Conservation (phyloP, 2,888 invertebrate genomes). For the Lycaena phlaeas region DNA sequence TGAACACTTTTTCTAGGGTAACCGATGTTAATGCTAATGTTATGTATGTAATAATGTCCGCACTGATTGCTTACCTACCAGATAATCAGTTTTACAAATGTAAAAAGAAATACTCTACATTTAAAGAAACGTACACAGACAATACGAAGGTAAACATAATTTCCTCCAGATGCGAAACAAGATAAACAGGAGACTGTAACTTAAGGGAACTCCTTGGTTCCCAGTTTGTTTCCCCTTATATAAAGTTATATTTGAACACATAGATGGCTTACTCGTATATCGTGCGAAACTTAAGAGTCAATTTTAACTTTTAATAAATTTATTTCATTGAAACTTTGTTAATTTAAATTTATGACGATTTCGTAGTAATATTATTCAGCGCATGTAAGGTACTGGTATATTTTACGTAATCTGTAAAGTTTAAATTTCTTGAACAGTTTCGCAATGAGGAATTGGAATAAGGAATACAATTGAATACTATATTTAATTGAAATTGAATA, state of each 20-base stretch:
- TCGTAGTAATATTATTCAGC: constrained; percentile 9
- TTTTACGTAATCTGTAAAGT: not conserved
- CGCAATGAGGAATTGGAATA: too few relatives aligned
- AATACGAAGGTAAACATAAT: constrained; percentile 13
- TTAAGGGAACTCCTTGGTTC: constrained; percentile 14
- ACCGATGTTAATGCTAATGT: too few relatives aligned
- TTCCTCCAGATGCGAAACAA: constrained; percentile 16
- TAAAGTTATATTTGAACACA: constrained; percentile 14
- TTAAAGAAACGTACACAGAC: too few relatives aligned
- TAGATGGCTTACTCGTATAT: constrained; percentile 9
- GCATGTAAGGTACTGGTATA: not conserved
- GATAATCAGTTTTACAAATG: too few relatives aligned
- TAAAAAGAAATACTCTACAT: too few relatives aligned
- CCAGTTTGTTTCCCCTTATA: constrained; percentile 15
- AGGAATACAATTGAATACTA: too few relatives aligned
- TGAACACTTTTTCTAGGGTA: too few relatives aligned
- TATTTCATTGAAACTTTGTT: constrained; percentile 9
- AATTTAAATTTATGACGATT: constrained; percentile 8
- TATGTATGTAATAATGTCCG: too few relatives aligned
- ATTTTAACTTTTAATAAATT: constrained; percentile 10
- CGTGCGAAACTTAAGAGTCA: constrained; percentile 13
- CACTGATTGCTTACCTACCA: too few relatives aligned
- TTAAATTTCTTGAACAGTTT: too few relatives aligned
- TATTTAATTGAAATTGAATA: too few relatives aligned
- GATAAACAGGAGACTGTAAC: constrained; percentile 14